A percentile compares a stretch with the other conserved stretches of the same genome.
Evolutionary conservation across 2,888 invertebrate genomes (phyloP).

Genomic region (Papilio demoleus): DNA sequence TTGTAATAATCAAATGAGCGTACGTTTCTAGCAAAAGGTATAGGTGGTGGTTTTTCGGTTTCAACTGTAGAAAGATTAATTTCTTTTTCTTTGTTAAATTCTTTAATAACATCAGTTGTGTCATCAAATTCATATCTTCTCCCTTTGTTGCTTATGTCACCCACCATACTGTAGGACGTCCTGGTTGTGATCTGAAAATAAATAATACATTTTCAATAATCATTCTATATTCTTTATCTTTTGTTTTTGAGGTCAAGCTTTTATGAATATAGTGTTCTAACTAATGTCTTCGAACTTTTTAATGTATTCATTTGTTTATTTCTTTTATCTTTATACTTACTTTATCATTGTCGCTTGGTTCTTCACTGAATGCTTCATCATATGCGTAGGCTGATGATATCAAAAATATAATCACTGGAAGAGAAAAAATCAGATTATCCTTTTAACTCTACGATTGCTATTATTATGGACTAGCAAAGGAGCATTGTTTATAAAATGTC

Average conservation of each 20-base stretch:
- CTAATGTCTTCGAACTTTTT: background rate
- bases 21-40: background rate
- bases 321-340: slow-evolving; percentile 4
- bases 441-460: too few relatives aligned
- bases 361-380: background rate
- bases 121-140: background rate
- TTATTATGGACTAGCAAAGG: too few relatives aligned
- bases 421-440: background rate
- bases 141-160: slow-evolving; percentile 18
- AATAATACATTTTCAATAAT: background rate
- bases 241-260: too few relatives aligned
- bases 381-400: slow-evolving; percentile 7
- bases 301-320: background rate
- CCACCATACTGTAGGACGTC: background rate
- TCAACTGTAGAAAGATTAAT: background rate
- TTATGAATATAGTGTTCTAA: too few relatives aligned
- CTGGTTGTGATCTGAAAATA: slow-evolving; percentile 14
- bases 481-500: too few relatives aligned
- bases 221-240: background rate
- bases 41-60: background rate
- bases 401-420: slow-evolving; percentile 15
- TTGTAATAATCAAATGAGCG: slow-evolving; percentile 16
- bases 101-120: background rate
- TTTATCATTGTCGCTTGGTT: background rate
- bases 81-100: background rate